phyloP scores from a whole-genome alignment of 2,888 invertebrate genomes.

The Isoperla grammatica region DNA sequence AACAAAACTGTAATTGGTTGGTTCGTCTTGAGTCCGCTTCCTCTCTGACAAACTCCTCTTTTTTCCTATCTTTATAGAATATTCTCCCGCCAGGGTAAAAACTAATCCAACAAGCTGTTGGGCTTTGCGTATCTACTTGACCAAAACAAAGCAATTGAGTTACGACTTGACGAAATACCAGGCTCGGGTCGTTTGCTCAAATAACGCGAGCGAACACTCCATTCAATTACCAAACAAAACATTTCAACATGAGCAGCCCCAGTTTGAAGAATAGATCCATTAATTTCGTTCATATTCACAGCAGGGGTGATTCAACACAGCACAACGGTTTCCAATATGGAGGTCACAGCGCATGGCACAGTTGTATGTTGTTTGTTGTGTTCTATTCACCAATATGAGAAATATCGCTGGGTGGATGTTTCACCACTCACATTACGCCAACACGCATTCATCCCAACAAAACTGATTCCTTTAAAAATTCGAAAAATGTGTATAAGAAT shows the following conservation, averaged over 20 bases:
- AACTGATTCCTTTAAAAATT: too few species aligned
- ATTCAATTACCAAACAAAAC: constrained; percentile 22
- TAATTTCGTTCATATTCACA: constrained; percentile 21
- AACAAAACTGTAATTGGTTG: too few species aligned
- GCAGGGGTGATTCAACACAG: constrained; percentile 7
- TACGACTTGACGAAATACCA: constrained; percentile 4
- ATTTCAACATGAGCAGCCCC: constrained; percentile 19
- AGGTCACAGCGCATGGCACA: not conserved
- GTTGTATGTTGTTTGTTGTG: too few species aligned
- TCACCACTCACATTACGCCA: too few species aligned
- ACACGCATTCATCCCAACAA: too few species aligned
- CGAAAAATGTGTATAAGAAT: too few species aligned
- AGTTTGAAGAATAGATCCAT: constrained; percentile 21
- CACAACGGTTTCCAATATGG: constrained; percentile 17
- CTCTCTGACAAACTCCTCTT: not conserved
- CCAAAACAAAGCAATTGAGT: constrained; percentile 2
- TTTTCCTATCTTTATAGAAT: not conserved
- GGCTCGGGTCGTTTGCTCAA: constrained; percentile 4
- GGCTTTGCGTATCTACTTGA: not conserved
- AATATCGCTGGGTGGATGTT: too few species aligned
- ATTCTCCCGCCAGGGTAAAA: not conserved
- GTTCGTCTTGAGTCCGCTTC: too few species aligned
- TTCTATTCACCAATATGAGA: not conserved
- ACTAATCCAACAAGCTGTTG: constrained; percentile 2
- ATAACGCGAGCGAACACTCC: constrained; percentile 17